Conservation (phyloP, 2,888 invertebrate genomes). For the Netelia inedita region DNA sequence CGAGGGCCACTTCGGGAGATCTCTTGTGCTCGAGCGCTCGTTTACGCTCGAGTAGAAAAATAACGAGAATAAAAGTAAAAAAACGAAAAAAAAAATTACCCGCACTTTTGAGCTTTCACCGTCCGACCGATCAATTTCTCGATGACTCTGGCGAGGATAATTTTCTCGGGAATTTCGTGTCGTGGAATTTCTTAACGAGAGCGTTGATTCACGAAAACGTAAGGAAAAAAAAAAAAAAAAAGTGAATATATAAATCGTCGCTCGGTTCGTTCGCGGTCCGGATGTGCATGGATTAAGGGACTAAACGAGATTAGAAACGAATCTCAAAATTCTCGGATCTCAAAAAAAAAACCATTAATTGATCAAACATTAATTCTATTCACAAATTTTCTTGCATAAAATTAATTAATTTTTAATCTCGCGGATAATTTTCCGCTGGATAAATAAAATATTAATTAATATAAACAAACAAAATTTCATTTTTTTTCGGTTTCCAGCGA, state of each 20-base stretch:
- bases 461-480: no score
- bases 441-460: no score
- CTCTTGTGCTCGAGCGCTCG: slow-evolving; percentile 29
- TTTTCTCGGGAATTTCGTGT: slow-evolving; percentile 18
- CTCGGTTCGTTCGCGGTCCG: not conserved
- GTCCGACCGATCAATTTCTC: slow-evolving; percentile 27
- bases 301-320: not conserved
- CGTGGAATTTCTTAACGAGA: not conserved
- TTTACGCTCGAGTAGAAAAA: slow-evolving; percentile 19
- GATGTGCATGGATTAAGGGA: slow-evolving; percentile 31
- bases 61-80: not conserved
- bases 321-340: not conserved
- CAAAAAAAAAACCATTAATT: not conserved
- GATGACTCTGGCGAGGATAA: not conserved
- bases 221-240: slow-evolving; percentile 35
- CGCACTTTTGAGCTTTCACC: slow-evolving; percentile 56
- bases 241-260: not conserved
- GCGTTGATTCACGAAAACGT: slow-evolving; percentile 15
- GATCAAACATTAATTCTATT: not conserved
- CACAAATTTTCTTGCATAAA: no score
- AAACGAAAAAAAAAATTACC: slow-evolving; percentile 13
- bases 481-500: no score
- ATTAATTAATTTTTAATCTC: no score
- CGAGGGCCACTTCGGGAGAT: slow-evolving; percentile 33
- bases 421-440: no score